Conservation (phyloP, 2,113 vertebrate species). For the Sapayoa aenigma region DNA sequence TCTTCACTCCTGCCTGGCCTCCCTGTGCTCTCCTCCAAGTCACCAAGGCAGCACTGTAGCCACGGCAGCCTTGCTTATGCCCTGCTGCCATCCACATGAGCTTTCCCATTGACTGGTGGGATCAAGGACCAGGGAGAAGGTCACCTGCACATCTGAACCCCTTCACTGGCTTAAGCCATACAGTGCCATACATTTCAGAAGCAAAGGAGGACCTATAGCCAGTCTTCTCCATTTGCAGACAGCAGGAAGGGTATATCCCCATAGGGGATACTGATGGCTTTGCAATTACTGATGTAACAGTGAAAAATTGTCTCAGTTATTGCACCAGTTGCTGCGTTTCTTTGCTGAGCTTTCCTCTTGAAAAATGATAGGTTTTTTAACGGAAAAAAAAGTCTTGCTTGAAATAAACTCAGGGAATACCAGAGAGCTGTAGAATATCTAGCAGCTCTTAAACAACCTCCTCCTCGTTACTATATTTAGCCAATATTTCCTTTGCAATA, state of each 20-base stretch:
- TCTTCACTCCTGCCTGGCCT: not conserved
- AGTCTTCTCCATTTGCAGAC: not conserved
- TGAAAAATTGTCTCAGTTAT: not conserved
- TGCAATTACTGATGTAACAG: not conserved
- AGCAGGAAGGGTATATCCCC: not conserved
- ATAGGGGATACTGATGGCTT: not conserved
- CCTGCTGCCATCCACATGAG: not conserved
- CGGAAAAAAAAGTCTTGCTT: not conserved
- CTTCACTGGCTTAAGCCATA: not conserved
- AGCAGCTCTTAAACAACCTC: conserved; percentile 1
- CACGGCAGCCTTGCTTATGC: accelerated
- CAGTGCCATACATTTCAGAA: not conserved
- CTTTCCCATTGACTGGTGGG: not conserved
- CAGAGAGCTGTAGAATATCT: conserved; percentile 10
- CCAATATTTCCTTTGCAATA: not conserved
- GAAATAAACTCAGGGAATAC: conserved; percentile 33
- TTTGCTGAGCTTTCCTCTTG: not conserved
- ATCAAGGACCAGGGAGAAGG: not conserved
- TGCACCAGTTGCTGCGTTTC: not conserved
- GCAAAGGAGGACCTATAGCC: not conserved
- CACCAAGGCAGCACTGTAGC: accelerated
- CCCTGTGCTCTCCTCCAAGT: not conserved
- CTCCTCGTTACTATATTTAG: conserved; percentile 10
- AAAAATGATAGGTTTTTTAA: not conserved
- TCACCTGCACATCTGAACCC: not conserved